Base-by-base conservation (phyloP, 2,113 vertebrate species). In the Rhinogobius similis region DNA sequence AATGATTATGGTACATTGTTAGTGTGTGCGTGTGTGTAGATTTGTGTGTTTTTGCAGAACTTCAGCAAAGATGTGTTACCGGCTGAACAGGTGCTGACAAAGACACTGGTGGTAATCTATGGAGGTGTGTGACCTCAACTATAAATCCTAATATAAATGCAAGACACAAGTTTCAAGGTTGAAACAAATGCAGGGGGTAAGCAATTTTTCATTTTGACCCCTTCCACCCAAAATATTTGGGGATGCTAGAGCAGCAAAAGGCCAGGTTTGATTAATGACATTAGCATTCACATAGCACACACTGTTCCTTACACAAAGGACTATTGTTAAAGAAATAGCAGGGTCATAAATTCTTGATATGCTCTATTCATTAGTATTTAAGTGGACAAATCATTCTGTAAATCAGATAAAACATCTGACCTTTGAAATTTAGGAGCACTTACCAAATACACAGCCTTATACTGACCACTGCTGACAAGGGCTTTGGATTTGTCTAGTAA, bases 1-100 rank as follows among this genome's bases (percentile, higher is more conserved):
- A 52, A 56, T 55, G 55, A 73, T 74, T 61, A 77, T 41, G 62
- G 62, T 20, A 68, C 10, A 56, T n/a, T 63, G 66, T 69, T 24
- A 43, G 43, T 64, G 52, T 55, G 23, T 64, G 62, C 64, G 50
- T n/a, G n/a, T n/a, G 62, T 18, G 26, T 13, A 32, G 32, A 9
- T 61, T 7, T 70, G 59, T 62, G 23, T 72, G 72, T 69, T 8
- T 32, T 61, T n/a, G 39, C n/a, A 36, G 1, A 50, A 59, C 71
- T 70, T 66, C 52, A 62, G 72, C 80, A 77, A 50, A 53, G 53
- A 7, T 44, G 50, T 46, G 58, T 46, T 68, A 58, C 9, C 32
- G 62, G 72, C 68, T 52, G 50, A 64, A 26, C 21, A 71, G 32
- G 18, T 77, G 68, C 65, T 72, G 73, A 75, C 65, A 43, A 24